These are phyloP conservation scores for Rhinogobio ventralis DNA, from an alignment of 2,797 vertebrate species.

Conservation along the genomic window DNA sequence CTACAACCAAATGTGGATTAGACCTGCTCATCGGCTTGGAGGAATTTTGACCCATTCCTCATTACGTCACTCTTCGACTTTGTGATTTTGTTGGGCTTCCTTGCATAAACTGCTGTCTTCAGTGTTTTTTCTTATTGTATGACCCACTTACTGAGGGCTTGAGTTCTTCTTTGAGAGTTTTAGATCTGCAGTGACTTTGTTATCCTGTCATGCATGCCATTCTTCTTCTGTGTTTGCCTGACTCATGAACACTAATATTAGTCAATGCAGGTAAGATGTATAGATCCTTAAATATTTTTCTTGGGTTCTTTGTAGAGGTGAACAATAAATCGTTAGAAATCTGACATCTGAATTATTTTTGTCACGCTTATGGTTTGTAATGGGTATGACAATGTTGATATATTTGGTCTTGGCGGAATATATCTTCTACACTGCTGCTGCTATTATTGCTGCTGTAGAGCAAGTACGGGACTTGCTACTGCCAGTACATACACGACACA, in stretches of 20 bases:
- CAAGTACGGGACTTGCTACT: no score
- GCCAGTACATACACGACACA: no score
- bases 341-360: not conserved
- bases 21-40: not conserved
- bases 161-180: not conserved
- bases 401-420: no score
- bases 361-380: not conserved
- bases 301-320: not conserved
- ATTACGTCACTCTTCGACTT: not conserved
- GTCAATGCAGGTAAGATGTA: not conserved
- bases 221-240: not conserved
- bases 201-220: not conserved
- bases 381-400: no score
- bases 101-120: not conserved
- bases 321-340: not conserved
- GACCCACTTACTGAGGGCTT: not conserved
- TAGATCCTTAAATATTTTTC: not conserved
- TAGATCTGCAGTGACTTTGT: not conserved
- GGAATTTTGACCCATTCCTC: not conserved
- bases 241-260: not conserved
- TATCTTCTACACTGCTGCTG: no score
- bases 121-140: not conserved
- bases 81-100: not conserved
- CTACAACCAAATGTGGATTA: slow-evolving; percentile 17
- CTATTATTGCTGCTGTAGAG: no score